Base-by-base conservation (phyloP, 1,140 invertebrate species). In the Sarcophaga bullata region DNA sequence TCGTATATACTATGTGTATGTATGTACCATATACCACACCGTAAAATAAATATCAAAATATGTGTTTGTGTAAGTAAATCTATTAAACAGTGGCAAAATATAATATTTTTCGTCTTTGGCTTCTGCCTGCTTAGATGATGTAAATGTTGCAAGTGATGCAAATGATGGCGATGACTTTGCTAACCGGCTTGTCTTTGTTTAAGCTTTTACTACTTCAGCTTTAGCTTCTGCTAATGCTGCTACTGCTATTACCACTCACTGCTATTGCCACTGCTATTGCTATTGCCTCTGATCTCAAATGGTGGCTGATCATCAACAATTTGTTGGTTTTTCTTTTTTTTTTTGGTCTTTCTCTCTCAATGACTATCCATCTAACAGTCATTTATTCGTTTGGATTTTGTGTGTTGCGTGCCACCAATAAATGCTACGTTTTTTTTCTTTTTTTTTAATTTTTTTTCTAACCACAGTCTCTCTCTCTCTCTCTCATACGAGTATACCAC, bases 41-140 rank as follows among this genome's bases (percentile, higher is more conserved):
- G n/a, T n/a, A n/a, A n/a, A n/a, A 10, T 6, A 52, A 10, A 52
- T 68, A 68, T 68, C 19, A 8, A 19, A 68, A 68, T 68, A 68
- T 25, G 10, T 19, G 19, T 68, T 10, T 68, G n/a, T 19, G 19
- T 9, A 9, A 9, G 10, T 19, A 68, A 68, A 68, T 68, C 62
- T 68, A 68, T 68, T 68, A 25, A 68, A 68, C 62, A 68, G 62
- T 68, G 62, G 62, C 62, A 68, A 68, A 68, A 68, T 68, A 58
- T 58, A n/a, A n/a, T 58, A 68, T 19, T 68, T 19, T 68, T 19
- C 62, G 19, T 68, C 17, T n/a, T 68, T 8, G 15, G 54, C 54
- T n/a, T n/a, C 54, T 58, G 62, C n/a, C 62, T 19, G 17, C 19
- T n/a, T 8, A 68, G 19, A 68, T 68, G 62, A 68, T 25, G 62